Conservation (phyloP, 1,140 invertebrate genomes). For the Drosophila rufa region DNA sequence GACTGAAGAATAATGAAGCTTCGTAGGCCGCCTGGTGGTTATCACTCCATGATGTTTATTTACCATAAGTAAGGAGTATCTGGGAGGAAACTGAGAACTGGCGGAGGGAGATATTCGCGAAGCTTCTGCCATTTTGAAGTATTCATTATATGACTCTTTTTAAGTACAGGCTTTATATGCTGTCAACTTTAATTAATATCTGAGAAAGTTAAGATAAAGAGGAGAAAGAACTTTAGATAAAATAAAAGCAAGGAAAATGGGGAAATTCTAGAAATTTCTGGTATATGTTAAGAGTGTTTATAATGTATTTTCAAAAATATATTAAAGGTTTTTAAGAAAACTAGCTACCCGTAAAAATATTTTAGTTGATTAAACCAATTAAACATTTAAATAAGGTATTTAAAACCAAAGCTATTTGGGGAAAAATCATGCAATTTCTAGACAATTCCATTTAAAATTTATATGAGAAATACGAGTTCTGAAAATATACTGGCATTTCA, state of each 20-base stretch:
- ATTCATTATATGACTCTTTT: background rate
- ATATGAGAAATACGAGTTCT: background rate
- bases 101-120: constrained; percentile 24
- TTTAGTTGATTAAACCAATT: background rate
- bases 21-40: constrained; percentile 11
- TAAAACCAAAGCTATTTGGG: too few relatives aligned
- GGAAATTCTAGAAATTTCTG: constrained; percentile 3
- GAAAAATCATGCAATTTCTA: background rate
- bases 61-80: background rate
- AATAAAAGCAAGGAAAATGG: background rate
- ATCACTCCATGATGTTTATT: constrained; percentile 32
- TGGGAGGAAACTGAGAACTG: background rate
- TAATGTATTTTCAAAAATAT: background rate
- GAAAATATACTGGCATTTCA: too few relatives aligned
- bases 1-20: background rate
- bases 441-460: background rate
- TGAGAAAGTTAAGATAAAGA: background rate
- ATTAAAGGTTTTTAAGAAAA: background rate
- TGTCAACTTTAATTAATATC: constrained; percentile 6
- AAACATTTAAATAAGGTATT: background rate
- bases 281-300: background rate
- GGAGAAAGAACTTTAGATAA: background rate
- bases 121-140: background rate
- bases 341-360: background rate
- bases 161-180: background rate